These are phyloP conservation scores for Biston betularia DNA, from an alignment of 2,888 invertebrate species.

Conservation along the genomic window DNA sequence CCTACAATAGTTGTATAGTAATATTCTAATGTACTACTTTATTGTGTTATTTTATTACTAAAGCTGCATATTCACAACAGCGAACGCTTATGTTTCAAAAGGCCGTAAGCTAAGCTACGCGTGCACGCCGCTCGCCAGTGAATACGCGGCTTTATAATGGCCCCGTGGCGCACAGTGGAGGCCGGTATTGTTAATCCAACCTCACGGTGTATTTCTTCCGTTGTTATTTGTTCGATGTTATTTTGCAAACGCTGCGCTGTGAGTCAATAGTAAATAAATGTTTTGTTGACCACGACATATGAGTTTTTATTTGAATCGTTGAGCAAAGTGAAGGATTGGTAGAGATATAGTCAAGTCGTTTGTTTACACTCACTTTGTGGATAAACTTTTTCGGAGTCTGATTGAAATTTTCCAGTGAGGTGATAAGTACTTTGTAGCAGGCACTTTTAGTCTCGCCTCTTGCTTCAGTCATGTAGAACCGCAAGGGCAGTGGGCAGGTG, in stretches of 20 bases:
- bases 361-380: too few species aligned
- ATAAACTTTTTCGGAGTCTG: too few species aligned
- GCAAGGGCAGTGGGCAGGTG: too few species aligned
- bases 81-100: not conserved
- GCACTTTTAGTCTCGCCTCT: too few species aligned
- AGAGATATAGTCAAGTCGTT: too few species aligned
- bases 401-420: too few species aligned
- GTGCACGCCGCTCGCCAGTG: not conserved
- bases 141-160: not conserved
- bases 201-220: not conserved
- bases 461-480: too few species aligned
- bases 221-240: not conserved
- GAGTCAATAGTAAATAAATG: not conserved
- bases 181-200: not conserved
- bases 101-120: not conserved
- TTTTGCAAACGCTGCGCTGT: not conserved
- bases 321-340: too few species aligned
- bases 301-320: not conserved
- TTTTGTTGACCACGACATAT: constrained; percentile 11
- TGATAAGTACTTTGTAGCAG: too few species aligned
- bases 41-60: not conserved
- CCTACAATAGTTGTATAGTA: too few species aligned
- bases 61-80: not conserved
- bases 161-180: not conserved
- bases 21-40: not conserved